Base-by-base conservation (phyloP, 2,113 vertebrate genomes). In the Channa maculata region DNA sequence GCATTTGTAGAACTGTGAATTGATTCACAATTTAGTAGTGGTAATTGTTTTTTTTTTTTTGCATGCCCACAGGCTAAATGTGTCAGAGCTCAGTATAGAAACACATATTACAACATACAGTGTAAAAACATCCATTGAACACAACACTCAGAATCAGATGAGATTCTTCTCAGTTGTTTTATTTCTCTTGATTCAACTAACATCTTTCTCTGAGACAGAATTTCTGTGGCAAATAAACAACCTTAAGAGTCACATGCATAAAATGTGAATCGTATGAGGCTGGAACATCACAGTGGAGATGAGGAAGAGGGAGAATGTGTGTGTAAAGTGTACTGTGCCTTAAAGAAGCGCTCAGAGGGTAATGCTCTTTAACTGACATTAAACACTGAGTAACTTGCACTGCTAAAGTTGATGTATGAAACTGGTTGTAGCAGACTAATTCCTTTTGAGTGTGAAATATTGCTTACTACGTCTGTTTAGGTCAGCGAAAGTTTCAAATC, bases 191-290 rank as follows among this genome's bases (percentile, higher is more conserved):
- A 87, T 89, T 91, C 69, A 87, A 88, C 87, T 89, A 90, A 91
- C 86, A 90, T 84, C 77, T 89, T 85, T 88, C 89, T 91, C 80
- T 82, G 86, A 90, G 88, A 91, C 83, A 86, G 67, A 91, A 79
- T 64, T 58, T 75, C 82, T 80, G 87, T 84, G 88, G 81, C 86
- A 88, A 90, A 91, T 80, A 81, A 91, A 91, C 85, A 90, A 87
- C 82, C 77, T 72, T 93, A 75, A 92, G 82, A 91, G 77, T 92
- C 85, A 90, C 92, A 93, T 93, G 92, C 91, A 93, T 88, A 86
- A 89, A 91, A 80, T 85, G 84, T 88, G 84, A 90, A 84, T 85
- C 77, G 82, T 80, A 82, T 85, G 87, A 91, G 81, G 65, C 60
- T 75, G 77, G 69, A 70, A 65, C 63, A 85, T 80, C 83, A 88